phyloP scores from a whole-genome alignment of 2,797 vertebrate species.

The Hafferia zeledoni region DNA sequence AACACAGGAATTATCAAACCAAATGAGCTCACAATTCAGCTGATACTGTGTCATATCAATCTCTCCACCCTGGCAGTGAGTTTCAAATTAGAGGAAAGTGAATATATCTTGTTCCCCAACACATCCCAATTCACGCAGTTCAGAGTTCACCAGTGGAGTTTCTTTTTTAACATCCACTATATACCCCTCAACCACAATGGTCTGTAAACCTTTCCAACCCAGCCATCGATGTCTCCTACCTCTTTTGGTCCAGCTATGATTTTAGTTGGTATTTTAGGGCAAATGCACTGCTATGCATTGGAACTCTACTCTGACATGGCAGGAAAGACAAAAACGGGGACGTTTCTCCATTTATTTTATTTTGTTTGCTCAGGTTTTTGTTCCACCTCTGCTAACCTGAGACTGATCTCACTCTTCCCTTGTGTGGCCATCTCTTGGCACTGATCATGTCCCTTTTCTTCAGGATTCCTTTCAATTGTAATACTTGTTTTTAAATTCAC shows the following conservation, averaged over 20 bases:
- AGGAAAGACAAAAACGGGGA: background rate
- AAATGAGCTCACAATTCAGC: background rate
- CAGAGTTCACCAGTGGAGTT: background rate
- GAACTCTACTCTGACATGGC: background rate
- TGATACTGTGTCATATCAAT: background rate
- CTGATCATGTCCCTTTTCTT: background rate
- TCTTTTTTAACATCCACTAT: background rate
- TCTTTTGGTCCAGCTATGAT: background rate
- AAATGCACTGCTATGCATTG: background rate
- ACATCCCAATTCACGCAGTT: background rate
- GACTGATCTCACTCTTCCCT: background rate
- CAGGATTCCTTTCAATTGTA: background rate
- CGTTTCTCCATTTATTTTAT: background rate
- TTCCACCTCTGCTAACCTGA: background rate
- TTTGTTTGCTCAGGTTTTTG: slow-evolving; percentile 25
- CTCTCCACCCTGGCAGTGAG: background rate
- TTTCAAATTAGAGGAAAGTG: background rate
- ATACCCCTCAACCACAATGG: background rate
- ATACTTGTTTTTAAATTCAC: background rate
- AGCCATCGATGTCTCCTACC: background rate
- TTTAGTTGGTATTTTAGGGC: background rate
- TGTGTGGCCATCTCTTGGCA: background rate
- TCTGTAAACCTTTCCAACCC: background rate
- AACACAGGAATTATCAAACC: background rate
- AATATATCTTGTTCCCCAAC: background rate